Evolutionary conservation across 2,797 vertebrate genomes (phyloP), one percentile per base, ranked within the genome.

Genomic region (Hylomyscus alleni): DNA sequence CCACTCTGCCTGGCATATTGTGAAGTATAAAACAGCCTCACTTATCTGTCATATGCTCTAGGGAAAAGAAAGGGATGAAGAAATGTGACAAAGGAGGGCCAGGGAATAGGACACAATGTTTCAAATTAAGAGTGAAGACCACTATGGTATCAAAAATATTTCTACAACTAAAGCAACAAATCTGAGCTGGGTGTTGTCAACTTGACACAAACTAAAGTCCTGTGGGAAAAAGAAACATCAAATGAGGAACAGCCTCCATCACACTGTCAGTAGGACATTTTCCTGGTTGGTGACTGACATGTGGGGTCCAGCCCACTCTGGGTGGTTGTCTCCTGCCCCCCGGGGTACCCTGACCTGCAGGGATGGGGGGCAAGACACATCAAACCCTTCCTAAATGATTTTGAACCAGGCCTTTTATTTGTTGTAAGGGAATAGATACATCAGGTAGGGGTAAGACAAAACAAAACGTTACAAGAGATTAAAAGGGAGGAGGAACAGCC

Each of bases 121-220:
- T 94, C 67, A 88, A 78, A 93, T 93, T 82, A 69, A 69, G 67
- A 73, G 58, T 26, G 52, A 6, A 11, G 29, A 69, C 75, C 40
- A 93, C 89, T 80, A 91, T 29, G 44, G 60, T 0, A 81, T 85
- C 62, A 52, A 95, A 82, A 93, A 95, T 84, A 93, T 91, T 91
- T 89, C 80, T 78, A 89, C 75, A 89, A 52, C 11, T 62, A 76
- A 77, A 82, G 56, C n/a, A 81, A 14, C 12, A 81, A 14, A 6
- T 81, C 54, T 81, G 34, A 44, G 14, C 37, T 60, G 4, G 14
- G 4, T 83, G 26, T 17, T 60, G 14, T 44, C 14, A 60, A 31
- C 14, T 83, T 19, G 56, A 83, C 56, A 29, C 37, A 56, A n/a
- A 13, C 81, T 29, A 29, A 56, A 83, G 14, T 83, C 37, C 37